Evolutionary conservation across 2,888 invertebrate species (phyloP), one percentile per base, ranked within the genome.

Genomic region (Drosophila stalkeri): DNA sequence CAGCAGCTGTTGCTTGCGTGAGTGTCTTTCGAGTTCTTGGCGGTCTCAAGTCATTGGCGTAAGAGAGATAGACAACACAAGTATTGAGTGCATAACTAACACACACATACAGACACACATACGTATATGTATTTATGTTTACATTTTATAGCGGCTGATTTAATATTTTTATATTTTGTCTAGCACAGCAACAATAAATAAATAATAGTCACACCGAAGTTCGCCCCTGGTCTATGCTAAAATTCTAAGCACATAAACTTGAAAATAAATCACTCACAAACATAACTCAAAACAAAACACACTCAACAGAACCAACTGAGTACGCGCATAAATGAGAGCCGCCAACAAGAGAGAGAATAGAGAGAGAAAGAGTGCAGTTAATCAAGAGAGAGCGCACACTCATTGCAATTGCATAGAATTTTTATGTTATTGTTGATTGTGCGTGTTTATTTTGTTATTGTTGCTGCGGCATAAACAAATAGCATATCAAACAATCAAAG

Each of bases 1-100:
- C 77, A 73, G 81, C 79, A 81, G 75, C 75, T 81, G 81, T 80
- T 81, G 81, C 78, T 78, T 72, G 79, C 39, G 59, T 69, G 60
- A 62, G 51, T 62, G 52, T 44, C 20, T 55, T 56, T 60, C 39
- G 35, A 65, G 64, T 70, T 68, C 43, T 60, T 43, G 23, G 64
- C 74, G 27, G 61, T 39, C 57, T 62, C 41, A 61, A 68, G 64
- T 55, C 49, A 49, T 16, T n/a, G 18, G 61, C 18, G 57, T 20
- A 52, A 75, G 35, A 39, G 31, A 33, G 57, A 75, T 9, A 44
- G 35, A n/a, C 23, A 39, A 31, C 8, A 49, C 31, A 35, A 14
- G 20, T 39, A 20, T 49, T 54, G 47, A 75, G 57, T 55, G 20
- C 16, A 23, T 3, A 37, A 52, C 6, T 37, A 14, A 23, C 6